A percentile compares a stretch with the other conserved stretches of the same genome.
phyloP scores from a whole-genome alignment of 2,888 invertebrate species.

The Lithodes maja region DNA sequence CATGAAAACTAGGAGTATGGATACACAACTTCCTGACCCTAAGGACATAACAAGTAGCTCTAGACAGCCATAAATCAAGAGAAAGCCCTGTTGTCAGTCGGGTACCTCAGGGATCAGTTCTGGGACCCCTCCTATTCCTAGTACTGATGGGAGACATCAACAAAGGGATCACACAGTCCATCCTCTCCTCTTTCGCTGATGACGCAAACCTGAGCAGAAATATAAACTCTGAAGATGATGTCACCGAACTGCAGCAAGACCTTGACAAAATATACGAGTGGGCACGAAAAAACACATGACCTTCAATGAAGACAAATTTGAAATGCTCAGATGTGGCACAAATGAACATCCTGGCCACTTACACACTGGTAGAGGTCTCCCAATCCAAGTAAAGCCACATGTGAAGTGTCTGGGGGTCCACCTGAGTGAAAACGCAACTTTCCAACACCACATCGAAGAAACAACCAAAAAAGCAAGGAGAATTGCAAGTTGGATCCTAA shows the following conservation, averaged over 20 bases:
- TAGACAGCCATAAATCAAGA: too few relatives aligned
- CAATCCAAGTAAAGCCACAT: background rate
- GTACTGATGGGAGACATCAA: background rate
- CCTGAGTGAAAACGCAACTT: background rate
- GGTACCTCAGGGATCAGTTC: background rate
- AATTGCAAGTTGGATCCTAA: slow-evolving; percentile 3
- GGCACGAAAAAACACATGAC: background rate
- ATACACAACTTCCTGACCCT: background rate
- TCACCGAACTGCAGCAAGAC: background rate
- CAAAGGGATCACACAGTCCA: background rate
- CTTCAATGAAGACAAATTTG: slow-evolving; percentile 5
- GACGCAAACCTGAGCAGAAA: background rate
- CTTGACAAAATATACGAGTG: background rate
- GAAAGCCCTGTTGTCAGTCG: background rate
- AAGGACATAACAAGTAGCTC: background rate
- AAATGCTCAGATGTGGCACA: background rate
- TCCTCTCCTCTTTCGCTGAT: background rate
- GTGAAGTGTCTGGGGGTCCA: background rate
- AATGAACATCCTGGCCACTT: background rate
- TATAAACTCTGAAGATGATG: background rate
- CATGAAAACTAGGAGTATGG: background rate
- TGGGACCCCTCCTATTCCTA: slow-evolving; percentile 10
- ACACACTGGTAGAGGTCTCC: background rate
- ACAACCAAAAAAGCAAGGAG: slow-evolving; percentile 3
- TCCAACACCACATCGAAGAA: background rate